Base-by-base conservation (phyloP, 2,888 invertebrate species). In the Trissolcus brochymenae region DNA sequence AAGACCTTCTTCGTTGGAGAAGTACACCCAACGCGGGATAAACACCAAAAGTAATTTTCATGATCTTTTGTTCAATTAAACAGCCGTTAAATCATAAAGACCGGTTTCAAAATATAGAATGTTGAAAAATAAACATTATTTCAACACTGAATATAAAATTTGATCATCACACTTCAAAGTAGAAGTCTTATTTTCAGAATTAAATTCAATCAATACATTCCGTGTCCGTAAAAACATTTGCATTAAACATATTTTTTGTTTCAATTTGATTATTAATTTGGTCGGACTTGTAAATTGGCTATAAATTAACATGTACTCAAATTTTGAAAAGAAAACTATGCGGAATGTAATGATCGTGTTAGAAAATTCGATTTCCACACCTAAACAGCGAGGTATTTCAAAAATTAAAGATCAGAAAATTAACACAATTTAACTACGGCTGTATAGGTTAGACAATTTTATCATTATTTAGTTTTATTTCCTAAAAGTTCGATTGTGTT, bases 11-110 rank as follows among this genome's bases (percentile, higher is more conserved):
- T 76, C 79, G 73, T 62, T 80, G 73, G 79, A 80, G 79, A 79
- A 57, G 14, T 35, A 40, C 81, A 81, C 67, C 79, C 83, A 71
- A 81, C 84, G 82, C 82, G 83, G 84, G 82, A 84, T 70, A 67
- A 74, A 80, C 78, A 29, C 16, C 40, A 57, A 60, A 75, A 68
- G 70, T 70, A 75, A 70, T 65, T 49, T 49, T 55, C 6, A 43
- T 68, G 29, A 43, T 53, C 50, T 65, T 74, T 17, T 21, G 9
- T 29, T 41, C 25, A 55, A 68, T 64, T 59, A 59, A 2, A 68
- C 68, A 74, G 74, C 74, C 67, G 67, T 62, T 62, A 57, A 4
- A 54, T 14, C 16, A 11, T 46, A 6, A 16, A 4, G 16, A 46
- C 46, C 14, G 16, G n/a, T 51, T 19, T 51, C 19, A 51, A 51